Evolutionary conservation across 2,113 vertebrate genomes (phyloP).

Genomic region (Xenopus borealis): DNA sequence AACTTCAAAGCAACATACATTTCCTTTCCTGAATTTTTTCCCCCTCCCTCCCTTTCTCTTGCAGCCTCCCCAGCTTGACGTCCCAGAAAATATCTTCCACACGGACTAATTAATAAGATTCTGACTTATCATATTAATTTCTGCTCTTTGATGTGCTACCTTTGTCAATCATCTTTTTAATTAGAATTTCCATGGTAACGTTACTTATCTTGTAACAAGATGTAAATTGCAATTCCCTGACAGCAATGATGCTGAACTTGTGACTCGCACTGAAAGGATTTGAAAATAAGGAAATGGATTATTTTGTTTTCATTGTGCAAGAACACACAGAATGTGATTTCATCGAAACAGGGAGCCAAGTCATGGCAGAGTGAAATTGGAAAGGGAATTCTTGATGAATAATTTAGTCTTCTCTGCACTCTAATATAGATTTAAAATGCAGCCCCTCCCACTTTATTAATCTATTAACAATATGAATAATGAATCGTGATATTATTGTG

Average conservation of each 20-base stretch:
- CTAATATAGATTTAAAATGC: slow-evolving; percentile 58
- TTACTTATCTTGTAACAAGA: slow-evolving; percentile 77
- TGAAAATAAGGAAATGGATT: slow-evolving; percentile 56
- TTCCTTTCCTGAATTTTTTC: slow-evolving; percentile 73
- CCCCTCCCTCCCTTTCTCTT: slow-evolving; percentile 52
- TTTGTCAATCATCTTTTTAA: slow-evolving; percentile 83
- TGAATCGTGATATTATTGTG: slow-evolving; percentile 16
- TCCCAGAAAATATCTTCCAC: slow-evolving; percentile 70
- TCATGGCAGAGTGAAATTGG: slow-evolving; percentile 44
- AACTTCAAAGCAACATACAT: slow-evolving; percentile 90
- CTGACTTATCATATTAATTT: slow-evolving; percentile 77
- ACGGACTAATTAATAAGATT: slow-evolving; percentile 86
- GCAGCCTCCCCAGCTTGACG: slow-evolving; percentile 79
- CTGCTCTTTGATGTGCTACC: slow-evolving; percentile 84
- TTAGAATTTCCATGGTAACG: slow-evolving; percentile 83
- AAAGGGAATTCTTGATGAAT: slow-evolving; percentile 52
- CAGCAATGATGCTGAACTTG: slow-evolving; percentile 60
- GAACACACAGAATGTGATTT: slow-evolving; percentile 67
- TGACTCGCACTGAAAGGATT: slow-evolving; percentile 64
- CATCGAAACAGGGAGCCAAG: slow-evolving; percentile 63
- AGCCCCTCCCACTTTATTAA: slow-evolving; percentile 49
- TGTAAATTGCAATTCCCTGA: slow-evolving; percentile 72
- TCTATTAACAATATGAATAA: slow-evolving; percentile 26
- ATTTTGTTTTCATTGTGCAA: slow-evolving; percentile 43
- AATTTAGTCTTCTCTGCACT: slow-evolving; percentile 59